Evolutionary conservation across 2,797 vertebrate genomes (phyloP).

Genomic region (Pyrocephalus nanus): DNA sequence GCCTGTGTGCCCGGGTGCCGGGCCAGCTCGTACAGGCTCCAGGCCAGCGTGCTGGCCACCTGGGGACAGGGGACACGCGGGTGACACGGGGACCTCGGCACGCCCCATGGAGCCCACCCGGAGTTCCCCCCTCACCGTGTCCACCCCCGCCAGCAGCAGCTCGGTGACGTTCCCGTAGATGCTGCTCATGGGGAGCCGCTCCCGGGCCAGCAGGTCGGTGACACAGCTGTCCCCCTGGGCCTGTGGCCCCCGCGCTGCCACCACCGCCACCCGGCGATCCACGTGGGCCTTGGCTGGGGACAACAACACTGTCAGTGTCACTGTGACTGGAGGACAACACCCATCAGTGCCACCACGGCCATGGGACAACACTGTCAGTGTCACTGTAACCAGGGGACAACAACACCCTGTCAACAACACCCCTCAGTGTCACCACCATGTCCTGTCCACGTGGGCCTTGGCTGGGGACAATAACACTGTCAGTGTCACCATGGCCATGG

Average conservation of each 20-base stretch:
- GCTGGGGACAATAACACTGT: too few relatives aligned
- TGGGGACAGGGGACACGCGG: background rate
- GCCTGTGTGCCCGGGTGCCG: background rate
- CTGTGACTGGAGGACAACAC: too few relatives aligned
- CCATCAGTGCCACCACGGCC: too few relatives aligned
- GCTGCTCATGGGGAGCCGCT: background rate
- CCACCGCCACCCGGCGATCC: background rate
- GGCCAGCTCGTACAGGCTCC: background rate
- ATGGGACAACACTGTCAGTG: background rate
- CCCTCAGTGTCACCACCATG: too few relatives aligned
- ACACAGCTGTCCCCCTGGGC: background rate
- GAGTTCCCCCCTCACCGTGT: background rate
- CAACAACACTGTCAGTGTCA: background rate
- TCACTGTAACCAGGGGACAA: too few relatives aligned
- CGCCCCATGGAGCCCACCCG: fast-evolving
- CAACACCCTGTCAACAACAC: too few relatives aligned
- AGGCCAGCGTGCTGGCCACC: background rate
- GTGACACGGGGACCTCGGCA: background rate
- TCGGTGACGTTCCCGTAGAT: background rate
- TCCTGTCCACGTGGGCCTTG: too few relatives aligned
- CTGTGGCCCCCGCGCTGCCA: background rate
- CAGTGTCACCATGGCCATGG: too few relatives aligned
- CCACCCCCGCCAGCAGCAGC: conserved; percentile 25
- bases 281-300: background rate
- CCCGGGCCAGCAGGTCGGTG: background rate